phyloP scores from a whole-genome alignment of 2,113 vertebrate genomes.

The human region DNA sequence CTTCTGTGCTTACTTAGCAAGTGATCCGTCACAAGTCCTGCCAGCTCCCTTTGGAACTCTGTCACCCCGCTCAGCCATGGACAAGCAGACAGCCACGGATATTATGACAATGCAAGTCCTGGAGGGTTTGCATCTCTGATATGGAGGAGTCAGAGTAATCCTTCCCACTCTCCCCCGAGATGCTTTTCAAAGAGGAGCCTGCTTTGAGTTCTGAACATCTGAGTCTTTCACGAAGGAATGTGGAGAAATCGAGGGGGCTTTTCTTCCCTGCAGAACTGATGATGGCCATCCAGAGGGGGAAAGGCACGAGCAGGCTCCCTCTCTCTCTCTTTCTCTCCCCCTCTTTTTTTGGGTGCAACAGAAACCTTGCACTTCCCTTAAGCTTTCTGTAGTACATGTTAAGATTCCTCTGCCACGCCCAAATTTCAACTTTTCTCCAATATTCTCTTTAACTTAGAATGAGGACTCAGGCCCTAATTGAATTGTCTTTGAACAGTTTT shows the following conservation, averaged over 20 bases:
- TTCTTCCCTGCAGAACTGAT: neutral
- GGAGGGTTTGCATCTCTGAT: rapidly evolving
- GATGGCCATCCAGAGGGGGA: rapidly evolving
- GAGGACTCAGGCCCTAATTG: neutral
- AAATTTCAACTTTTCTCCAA: too few relatives aligned
- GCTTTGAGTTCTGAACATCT: neutral
- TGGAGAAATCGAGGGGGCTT: too few relatives aligned
- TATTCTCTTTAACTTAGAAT: neutral
- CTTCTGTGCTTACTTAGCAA: neutral
- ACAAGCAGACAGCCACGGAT: neutral
- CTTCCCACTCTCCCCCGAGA: neutral
- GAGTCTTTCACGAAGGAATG: neutral
- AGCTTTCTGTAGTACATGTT: neutral
- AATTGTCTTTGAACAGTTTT: neutral
- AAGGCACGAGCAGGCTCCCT: too few relatives aligned
- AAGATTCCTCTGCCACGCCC: neutral
- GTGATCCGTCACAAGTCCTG: neutral
- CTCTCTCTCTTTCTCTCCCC: neutral
- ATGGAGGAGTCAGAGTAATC: rapidly evolving
- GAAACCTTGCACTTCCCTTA: neutral
- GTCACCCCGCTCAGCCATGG: neutral
- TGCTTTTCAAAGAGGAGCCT: neutral
- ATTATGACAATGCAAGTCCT: rapidly evolving
- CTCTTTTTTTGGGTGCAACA: neutral
- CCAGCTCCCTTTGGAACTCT: neutral